These are phyloP conservation scores for Glareola pratincola DNA, from an alignment of 2,113 vertebrate species.

Conservation along the genomic window DNA sequence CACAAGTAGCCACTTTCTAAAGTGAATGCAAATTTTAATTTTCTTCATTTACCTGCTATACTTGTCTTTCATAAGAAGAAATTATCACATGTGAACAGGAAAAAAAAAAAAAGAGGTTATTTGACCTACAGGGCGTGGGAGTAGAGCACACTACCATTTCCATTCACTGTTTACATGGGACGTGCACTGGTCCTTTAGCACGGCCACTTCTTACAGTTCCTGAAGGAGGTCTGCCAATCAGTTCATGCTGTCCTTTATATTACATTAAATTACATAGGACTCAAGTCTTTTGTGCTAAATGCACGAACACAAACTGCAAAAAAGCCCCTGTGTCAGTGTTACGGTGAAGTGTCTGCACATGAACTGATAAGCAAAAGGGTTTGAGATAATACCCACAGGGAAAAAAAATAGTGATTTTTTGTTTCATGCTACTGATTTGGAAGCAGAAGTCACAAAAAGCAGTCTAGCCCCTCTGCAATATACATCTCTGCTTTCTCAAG, in stretches of 20 bases:
- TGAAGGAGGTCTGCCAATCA: not conserved
- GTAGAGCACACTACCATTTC: not conserved
- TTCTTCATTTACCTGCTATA: not conserved
- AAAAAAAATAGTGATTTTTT: rapidly evolving
- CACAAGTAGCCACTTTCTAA: rapidly evolving
- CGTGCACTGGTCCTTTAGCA: not conserved
- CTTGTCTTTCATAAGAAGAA: not conserved
- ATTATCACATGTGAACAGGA: rapidly evolving
- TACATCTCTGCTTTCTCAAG: not conserved
- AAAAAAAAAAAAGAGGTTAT: not conserved
- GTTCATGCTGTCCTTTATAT: not conserved
- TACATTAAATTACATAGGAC: not conserved
- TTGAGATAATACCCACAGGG: not conserved
- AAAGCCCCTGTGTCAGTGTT: not conserved
- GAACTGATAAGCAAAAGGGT: not conserved
- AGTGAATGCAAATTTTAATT: rapidly evolving
- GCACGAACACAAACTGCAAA: rapidly evolving
- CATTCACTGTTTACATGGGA: not conserved
- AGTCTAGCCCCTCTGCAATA: not conserved
- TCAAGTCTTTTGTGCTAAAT: not conserved
- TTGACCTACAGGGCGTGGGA: not conserved
- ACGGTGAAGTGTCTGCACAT: rapidly evolving
- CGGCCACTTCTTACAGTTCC: rapidly evolving
- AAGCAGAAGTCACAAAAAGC: not conserved
- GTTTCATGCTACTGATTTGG: not conserved